phyloP scores from a whole-genome alignment of 35 echinoderm and acorn worm species.

The Heliocidaris tuberculata region DNA sequence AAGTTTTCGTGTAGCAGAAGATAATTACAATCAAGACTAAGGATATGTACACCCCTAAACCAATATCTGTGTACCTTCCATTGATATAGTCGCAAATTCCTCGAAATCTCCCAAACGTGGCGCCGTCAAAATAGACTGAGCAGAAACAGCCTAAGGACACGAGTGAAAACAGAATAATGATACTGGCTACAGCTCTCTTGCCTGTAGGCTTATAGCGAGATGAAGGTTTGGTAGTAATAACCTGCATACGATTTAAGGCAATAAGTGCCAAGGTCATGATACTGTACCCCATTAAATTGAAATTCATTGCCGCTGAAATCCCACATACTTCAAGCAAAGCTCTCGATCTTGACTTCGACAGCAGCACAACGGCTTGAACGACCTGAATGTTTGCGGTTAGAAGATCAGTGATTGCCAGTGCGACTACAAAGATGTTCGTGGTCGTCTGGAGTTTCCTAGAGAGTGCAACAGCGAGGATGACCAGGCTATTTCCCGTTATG shows the following conservation, averaged over 20 bases:
- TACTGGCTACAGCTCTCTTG: not conserved
- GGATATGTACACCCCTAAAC: not conserved
- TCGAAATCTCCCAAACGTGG: not conserved
- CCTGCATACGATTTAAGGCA: conserved; percentile 6
- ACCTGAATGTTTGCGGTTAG: not conserved
- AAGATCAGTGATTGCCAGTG: conserved; percentile 56
- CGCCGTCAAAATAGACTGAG: not conserved
- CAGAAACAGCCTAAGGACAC: not conserved
- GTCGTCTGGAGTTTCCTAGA: conserved; percentile 64
- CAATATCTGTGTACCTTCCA: not conserved
- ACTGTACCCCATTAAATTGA: conserved; percentile 2
- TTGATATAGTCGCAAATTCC: not conserved
- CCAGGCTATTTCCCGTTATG: conserved; percentile 57
- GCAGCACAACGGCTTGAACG: not conserved
- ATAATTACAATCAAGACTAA: not conserved
- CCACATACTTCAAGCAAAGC: not conserved
- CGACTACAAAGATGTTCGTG: conserved; percentile 59
- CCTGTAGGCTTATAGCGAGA: not conserved
- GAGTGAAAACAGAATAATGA: not conserved
- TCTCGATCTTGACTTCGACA: not conserved
- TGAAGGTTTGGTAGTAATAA: not conserved
- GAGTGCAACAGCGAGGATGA: conserved; percentile 49
- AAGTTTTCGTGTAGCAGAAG: not conserved
- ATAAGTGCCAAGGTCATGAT: not conserved
- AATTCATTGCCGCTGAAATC: not conserved